Percentiles rank a stretch among this genome's conserved stretches.
These are phyloP conservation scores for Falcaria lacertinaria DNA, from an alignment of 2,888 invertebrate species.

Conservation along the genomic window DNA sequence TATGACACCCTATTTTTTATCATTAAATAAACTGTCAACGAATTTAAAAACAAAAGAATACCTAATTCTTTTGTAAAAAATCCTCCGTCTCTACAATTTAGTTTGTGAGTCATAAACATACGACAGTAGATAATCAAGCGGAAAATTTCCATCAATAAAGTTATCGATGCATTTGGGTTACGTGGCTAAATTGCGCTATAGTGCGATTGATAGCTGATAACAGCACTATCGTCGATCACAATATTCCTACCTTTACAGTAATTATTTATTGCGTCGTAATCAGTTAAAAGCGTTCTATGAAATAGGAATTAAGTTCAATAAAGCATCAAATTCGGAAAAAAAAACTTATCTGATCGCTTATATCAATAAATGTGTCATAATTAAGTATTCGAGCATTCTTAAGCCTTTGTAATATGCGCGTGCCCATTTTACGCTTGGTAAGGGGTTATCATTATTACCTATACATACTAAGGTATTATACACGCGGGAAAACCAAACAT, in stretches of 20 bases:
- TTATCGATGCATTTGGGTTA: conserved; percentile 19
- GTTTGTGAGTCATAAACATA: background rate
- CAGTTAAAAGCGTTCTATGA: background rate
- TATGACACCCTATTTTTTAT: too few species aligned
- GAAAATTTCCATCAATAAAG: conserved; percentile 20
- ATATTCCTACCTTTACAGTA: background rate
- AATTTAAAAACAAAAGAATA: too few species aligned
- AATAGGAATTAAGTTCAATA: background rate
- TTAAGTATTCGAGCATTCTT: too few species aligned
- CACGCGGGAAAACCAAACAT: too few species aligned
- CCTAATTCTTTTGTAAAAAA: too few species aligned
- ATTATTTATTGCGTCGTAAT: background rate
- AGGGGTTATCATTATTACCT: too few species aligned
- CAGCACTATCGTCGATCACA: background rate
- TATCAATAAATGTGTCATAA: too few species aligned
- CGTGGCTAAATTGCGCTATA: background rate
- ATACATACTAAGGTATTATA: too few species aligned
- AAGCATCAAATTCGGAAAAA: background rate
- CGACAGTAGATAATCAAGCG: conserved; percentile 10
- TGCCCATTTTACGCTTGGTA: too few species aligned
- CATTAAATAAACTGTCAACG: too few species aligned
- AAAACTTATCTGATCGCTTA: too few species aligned
- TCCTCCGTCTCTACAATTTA: background rate
- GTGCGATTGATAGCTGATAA: background rate
- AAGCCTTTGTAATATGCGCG: too few species aligned